phyloP scores from a whole-genome alignment of 1,140 invertebrate genomes.

The Kradibia gibbosae region DNA sequence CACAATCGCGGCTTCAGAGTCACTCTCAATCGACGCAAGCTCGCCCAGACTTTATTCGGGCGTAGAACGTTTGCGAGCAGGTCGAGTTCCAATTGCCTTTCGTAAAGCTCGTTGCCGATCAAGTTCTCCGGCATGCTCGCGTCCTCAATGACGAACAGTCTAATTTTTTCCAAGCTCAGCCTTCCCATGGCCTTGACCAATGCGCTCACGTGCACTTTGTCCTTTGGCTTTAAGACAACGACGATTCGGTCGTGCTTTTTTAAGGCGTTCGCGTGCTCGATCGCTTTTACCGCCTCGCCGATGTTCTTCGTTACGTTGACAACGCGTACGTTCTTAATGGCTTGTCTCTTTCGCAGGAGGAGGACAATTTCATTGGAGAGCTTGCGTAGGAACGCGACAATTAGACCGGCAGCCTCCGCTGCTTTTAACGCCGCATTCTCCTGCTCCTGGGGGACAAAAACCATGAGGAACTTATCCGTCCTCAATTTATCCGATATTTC shows the following conservation, averaged over 20 bases:
- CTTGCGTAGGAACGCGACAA: slow-evolving; percentile 55
- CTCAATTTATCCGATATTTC: slow-evolving; percentile 57
- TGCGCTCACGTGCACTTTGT: slow-evolving; percentile 80
- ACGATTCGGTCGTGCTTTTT: slow-evolving; percentile 63
- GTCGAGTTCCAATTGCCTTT: slow-evolving; percentile 77
- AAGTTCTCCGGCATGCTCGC: slow-evolving; percentile 75
- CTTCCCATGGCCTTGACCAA: slow-evolving; percentile 80
- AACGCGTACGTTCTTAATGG: slow-evolving; percentile 53
- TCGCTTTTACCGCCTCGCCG: slow-evolving; percentile 64
- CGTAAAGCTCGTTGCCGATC: slow-evolving; percentile 74
- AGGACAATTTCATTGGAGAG: slow-evolving; percentile 56
- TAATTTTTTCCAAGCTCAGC: slow-evolving; percentile 75
- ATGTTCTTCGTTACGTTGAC: slow-evolving; percentile 55
- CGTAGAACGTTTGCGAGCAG: slow-evolving; percentile 80
- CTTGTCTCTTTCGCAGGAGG: slow-evolving; percentile 57
- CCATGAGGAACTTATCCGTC: slow-evolving; percentile 66
- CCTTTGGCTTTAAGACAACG: slow-evolving; percentile 71
- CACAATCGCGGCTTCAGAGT: slow-evolving; percentile 67
- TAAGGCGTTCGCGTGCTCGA: slow-evolving; percentile 64
- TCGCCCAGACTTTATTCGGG: slow-evolving; percentile 81
- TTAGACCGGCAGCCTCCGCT: slow-evolving; percentile 56
- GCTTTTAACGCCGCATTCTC: slow-evolving; percentile 46
- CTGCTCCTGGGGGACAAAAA: slow-evolving; percentile 57
- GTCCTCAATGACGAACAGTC: slow-evolving; percentile 76
- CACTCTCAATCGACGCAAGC: slow-evolving; percentile 78